Evolutionary conservation across 1,140 invertebrate species (phyloP), one percentile per base, ranked within the genome.

Genomic region (Cotesia vestalis): DNA sequence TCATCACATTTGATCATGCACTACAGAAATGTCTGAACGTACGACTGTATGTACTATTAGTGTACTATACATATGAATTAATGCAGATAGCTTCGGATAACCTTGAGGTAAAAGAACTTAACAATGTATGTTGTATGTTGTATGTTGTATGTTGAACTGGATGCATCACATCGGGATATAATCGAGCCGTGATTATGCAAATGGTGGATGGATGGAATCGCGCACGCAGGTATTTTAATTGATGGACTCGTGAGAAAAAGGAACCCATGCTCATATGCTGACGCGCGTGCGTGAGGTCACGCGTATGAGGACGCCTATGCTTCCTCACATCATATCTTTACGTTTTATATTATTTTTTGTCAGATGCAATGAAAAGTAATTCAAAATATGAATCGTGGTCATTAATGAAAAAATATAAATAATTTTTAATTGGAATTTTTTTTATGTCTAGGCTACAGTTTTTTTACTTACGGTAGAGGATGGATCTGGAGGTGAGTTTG

Each of bases 401-500:
- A 46, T 46, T 46, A 46, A 46, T 8, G 40, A 46, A 46, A 46
- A 46, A 46, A 46, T 8, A 46, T 46, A 11, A 11, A 11, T 6
- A 8, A 6, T 46, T 9, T 8, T 46, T 46, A 9, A 46, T 46
- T 46, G 11, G 11, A 46, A 46, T 9, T 46, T 9, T 46, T 46
- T 46, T 2, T 46, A 11, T 46, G 6, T 46, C 40, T 2, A 46
- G 40, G 40, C 2, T 46, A 57, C 27, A 27, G 27, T 68, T 55
- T 68, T 38, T 71, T 27, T 73, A 85, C 85, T 82, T 75, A 87
- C 85, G 84, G 69, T 87, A 87, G 1, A 87, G 75, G 67, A 86
- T 84, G 11, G 82, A 78, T 8, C 79, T 86, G 27, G 82, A 83
- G 74, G 84, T 81, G 17, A 90, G 80, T 60, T 83, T 80, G 68